Evolutionary conservation across 2,113 vertebrate genomes (phyloP), one percentile per base, ranked within the genome.

Genomic region (Murina feae): DNA sequence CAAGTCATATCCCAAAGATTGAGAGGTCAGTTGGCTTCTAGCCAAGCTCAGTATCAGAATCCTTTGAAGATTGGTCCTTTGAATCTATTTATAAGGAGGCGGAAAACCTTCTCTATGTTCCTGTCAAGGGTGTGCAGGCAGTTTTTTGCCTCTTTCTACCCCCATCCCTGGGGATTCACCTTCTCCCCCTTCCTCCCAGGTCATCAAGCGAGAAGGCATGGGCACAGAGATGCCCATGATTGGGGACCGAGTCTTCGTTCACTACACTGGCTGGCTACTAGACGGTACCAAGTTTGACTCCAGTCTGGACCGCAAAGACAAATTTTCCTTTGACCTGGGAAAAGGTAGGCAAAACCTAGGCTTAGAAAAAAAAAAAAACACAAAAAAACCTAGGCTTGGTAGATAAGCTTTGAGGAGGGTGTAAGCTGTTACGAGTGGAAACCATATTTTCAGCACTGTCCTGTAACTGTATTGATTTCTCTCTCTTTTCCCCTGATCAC

Each of bases 241-340:
- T 0, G 99, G 99, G 6, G 99, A 99, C 97, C 99, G 99, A 96
- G 99, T 99, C 95, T 99, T 97, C 0, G 99, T 99, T 51, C 99
- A 99, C 97, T 99, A 99, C 96, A 99, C 99, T 4, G 99, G 99
- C 18, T 99, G 99, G 89, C 98, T 99, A 84, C 94, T 99, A 17
- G 99, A 99, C 93, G 99, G 99, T 81, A 99, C 99, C 78, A 99
- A 98, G 95, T 99, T 99, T 94, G 99, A 99, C 96, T 99, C 99
- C 44, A 99, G 99, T 96, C 98, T 99, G 96, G 99, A 99, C 98
- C 96, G 99, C 93, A 99, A 95, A 96, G 99, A 99, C 58, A 99
- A 98, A 91, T 99, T 99, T 97, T 99, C 99, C 21, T 99, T 99
- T 95, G 99, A 99, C 96, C 91, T 99, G 95, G 99, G 99, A 69